Evolutionary conservation across 2,888 invertebrate species (phyloP).

Genomic region (Tetragonisca angustula): DNA sequence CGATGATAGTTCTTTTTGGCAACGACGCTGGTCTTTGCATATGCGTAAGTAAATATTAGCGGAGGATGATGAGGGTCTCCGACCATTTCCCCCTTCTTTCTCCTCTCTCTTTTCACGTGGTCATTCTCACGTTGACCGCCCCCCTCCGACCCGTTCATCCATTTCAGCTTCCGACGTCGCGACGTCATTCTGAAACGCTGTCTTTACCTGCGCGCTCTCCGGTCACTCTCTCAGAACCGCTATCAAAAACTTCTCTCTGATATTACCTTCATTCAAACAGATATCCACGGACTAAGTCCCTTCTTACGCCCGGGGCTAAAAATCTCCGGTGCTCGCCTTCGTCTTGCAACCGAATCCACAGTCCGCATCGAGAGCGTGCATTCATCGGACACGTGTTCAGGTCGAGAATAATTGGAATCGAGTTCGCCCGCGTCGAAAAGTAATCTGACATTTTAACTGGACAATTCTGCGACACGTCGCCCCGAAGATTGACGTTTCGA

Average conservation of each 20-base stretch:
- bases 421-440: background rate
- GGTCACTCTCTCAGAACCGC: slow-evolving; percentile 36
- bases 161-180: slow-evolving; percentile 39
- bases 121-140: slow-evolving; percentile 49
- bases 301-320: slow-evolving; percentile 19
- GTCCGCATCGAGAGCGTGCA: slow-evolving; percentile 1
- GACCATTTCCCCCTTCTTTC: slow-evolving; percentile 62
- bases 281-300: slow-evolving; percentile 17
- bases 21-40: slow-evolving; percentile 75
- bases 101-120: slow-evolving; percentile 65
- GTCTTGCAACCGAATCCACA: slow-evolving; percentile 27
- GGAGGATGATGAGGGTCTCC: slow-evolving; percentile 80
- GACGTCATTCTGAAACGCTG: slow-evolving; percentile 57
- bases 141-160: slow-evolving; percentile 40
- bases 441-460: background rate
- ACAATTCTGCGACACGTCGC: no score
- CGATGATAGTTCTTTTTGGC: slow-evolving; percentile 61
- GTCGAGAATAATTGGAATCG: background rate
- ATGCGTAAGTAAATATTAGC: slow-evolving; percentile 80
- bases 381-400: background rate
- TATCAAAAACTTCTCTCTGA: slow-evolving; percentile 54
- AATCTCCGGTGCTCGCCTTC: slow-evolving; percentile 10
- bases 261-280: slow-evolving; percentile 59
- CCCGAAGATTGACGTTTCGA: background rate
- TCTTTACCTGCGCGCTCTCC: slow-evolving; percentile 48